These are phyloP conservation scores for Felis catus DNA, from an alignment of 2,113 vertebrate genomes.

Conservation along the genomic window DNA sequence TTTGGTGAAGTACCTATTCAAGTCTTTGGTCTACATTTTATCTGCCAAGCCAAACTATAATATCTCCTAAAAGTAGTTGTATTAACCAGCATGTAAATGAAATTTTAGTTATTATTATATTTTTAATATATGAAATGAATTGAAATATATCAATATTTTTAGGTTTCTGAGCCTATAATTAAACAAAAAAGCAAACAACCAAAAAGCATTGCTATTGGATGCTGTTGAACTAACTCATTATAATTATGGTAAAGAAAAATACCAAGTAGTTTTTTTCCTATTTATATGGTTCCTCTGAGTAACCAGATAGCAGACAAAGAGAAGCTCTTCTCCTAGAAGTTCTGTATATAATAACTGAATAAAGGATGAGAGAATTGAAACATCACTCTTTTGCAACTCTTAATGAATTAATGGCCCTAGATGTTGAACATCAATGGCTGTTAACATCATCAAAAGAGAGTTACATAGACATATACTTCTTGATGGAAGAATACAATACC, in stretches of 20 bases:
- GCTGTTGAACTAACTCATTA: background rate
- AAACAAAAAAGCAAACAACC: background rate
- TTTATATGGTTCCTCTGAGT: background rate
- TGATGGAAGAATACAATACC: background rate
- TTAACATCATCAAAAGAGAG: background rate
- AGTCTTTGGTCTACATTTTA: slow-evolving; percentile 3
- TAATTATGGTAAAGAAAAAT: background rate
- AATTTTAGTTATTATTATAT: background rate
- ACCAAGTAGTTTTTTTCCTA: background rate
- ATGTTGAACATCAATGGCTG: background rate
- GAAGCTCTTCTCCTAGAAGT: background rate
- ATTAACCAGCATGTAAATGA: background rate
- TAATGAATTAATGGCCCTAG: background rate
- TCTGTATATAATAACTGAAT: background rate
- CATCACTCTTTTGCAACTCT: background rate
- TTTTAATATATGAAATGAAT: background rate
- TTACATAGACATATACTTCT: background rate
- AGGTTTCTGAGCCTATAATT: background rate
- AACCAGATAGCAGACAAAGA: background rate
- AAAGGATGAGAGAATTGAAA: background rate
- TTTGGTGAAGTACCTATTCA: background rate
- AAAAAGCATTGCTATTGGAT: background rate
- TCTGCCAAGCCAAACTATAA: background rate
- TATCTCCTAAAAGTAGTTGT: background rate
- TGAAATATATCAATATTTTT: background rate